Conservation (phyloP, 2,113 vertebrate species). For the Kryptolebias marmoratus region DNA sequence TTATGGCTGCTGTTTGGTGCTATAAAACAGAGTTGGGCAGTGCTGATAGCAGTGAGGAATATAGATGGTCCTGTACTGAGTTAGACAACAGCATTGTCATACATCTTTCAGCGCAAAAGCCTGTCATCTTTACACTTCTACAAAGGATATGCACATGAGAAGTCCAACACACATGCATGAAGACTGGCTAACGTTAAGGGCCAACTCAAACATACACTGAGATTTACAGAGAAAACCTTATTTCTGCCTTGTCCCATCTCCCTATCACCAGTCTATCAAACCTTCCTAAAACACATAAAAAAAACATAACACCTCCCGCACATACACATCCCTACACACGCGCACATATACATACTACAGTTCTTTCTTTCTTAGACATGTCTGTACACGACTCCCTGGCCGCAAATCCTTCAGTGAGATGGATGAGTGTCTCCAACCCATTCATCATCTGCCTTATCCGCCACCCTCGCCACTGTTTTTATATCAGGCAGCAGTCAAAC, state of each 20-base stretch:
- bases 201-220: slow-evolving; percentile 26
- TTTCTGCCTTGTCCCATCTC: slow-evolving; percentile 62
- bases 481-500: slow-evolving; percentile 83
- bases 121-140: slow-evolving; percentile 48
- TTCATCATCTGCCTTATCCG: slow-evolving; percentile 84
- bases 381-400: slow-evolving; percentile 80
- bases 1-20: slow-evolving; percentile 60
- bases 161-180: slow-evolving; percentile 23
- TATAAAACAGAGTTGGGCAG: slow-evolving; percentile 67
- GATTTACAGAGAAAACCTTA: slow-evolving; percentile 49
- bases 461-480: slow-evolving; percentile 81
- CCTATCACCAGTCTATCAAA: slow-evolving; percentile 66
- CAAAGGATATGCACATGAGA: slow-evolving; percentile 29
- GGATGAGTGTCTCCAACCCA: slow-evolving; percentile 81
- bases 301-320: background rate
- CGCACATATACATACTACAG: slow-evolving; percentile 38
- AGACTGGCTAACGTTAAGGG: slow-evolving; percentile 3
- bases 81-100: slow-evolving; percentile 49
- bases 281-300: slow-evolving; percentile 53
- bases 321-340: slow-evolving; percentile 20
- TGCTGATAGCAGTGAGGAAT: slow-evolving; percentile 69
- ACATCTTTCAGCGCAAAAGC: slow-evolving; percentile 56
- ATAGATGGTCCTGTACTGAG: slow-evolving; percentile 59
- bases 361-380: slow-evolving; percentile 73
- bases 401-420: slow-evolving; percentile 83